These are phyloP conservation scores for Anthrax anthrax DNA, from an alignment of 2,888 invertebrate genomes.

Conservation along the genomic window DNA sequence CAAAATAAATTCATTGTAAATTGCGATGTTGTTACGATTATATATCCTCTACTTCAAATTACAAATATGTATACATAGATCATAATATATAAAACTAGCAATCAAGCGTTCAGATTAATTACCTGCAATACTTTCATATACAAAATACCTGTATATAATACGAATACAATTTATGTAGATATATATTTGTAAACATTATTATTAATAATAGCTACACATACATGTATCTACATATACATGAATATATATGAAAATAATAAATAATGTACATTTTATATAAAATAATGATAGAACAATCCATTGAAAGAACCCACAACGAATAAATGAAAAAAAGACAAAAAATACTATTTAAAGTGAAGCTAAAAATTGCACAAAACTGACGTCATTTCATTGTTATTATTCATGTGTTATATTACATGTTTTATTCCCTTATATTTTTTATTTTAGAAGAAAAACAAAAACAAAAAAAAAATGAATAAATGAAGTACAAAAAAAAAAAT, in stretches of 20 bases:
- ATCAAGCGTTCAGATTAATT: neutral
- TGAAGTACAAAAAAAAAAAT: no score
- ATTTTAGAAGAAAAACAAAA: neutral
- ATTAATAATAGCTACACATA: no score
- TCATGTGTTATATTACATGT: neutral
- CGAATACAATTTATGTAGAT: no score
- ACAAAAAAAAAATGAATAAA: neutral
- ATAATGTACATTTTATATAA: neutral
- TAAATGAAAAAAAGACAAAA: neutral
- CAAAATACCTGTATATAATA: no score
- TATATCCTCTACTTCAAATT: no score
- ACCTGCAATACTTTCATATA: neutral
- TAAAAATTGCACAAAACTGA: slow-evolving; percentile 7
- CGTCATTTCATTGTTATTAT: slow-evolving; percentile 11
- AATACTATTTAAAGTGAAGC: neutral
- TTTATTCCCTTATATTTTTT: neutral
- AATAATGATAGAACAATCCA: neutral
- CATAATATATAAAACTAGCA: neutral
- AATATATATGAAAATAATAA: neutral
- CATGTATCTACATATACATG: no score
- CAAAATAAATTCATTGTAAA: no score
- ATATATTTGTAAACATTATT: no score
- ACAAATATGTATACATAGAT: no score
- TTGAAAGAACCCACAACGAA: neutral
- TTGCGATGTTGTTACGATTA: no score